phyloP scores from a whole-genome alignment of 2,797 vertebrate genomes.

The Xiphophorus birchmanni region DNA sequence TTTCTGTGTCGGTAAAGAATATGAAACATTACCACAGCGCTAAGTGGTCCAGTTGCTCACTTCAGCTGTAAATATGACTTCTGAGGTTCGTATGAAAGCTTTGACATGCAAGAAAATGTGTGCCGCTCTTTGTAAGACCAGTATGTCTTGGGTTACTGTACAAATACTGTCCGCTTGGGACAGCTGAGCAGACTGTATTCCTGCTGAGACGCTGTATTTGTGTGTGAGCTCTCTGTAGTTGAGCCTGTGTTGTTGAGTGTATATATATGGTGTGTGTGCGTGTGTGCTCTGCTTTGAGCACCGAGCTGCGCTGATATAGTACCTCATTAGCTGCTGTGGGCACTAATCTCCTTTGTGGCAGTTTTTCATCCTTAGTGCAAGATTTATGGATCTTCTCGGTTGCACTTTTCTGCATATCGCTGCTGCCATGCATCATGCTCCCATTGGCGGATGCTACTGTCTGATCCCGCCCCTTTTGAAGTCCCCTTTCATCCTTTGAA shows the following conservation, averaged over 20 bases:
- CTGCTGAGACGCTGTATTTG: slow-evolving; percentile 15
- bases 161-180: background rate
- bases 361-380: slow-evolving; percentile 85
- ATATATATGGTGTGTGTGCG: slow-evolving; percentile 36
- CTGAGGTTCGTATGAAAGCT: slow-evolving; percentile 7
- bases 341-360: slow-evolving; percentile 85
- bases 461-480: slow-evolving; percentile 41
- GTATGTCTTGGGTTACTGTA: background rate
- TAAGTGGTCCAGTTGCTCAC: slow-evolving; percentile 33
- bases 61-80: background rate
- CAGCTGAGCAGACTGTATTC: no score
- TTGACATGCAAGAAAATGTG: background rate
- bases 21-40: background rate
- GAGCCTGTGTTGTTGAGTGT: slow-evolving; percentile 31
- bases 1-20: background rate
- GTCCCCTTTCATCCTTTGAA: slow-evolving; percentile 12
- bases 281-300: slow-evolving; percentile 43
- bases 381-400: slow-evolving; percentile 86
- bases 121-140: background rate
- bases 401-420: slow-evolving; percentile 65
- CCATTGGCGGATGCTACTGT: slow-evolving; percentile 59
- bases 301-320: slow-evolving; percentile 66
- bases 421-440: slow-evolving; percentile 80
- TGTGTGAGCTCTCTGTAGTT: slow-evolving; percentile 26
- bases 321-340: slow-evolving; percentile 83